A percentile compares a stretch with the other conserved stretches of the same genome.
phyloP scores from a whole-genome alignment of 2,113 vertebrate genomes.

The Antigone vipio region DNA sequence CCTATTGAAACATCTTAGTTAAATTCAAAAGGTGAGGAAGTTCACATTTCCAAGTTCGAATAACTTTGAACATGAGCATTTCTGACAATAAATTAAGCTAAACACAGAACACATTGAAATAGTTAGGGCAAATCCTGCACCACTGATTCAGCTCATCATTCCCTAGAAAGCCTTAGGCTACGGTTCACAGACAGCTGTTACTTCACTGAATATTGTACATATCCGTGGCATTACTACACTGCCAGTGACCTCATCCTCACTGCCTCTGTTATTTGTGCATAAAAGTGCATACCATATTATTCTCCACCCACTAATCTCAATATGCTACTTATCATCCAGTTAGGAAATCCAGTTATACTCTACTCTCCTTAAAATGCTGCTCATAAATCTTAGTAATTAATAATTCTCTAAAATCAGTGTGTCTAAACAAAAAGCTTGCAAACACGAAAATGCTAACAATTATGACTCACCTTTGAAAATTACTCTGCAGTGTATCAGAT shows the following conservation, averaged over 20 bases:
- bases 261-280: not conserved
- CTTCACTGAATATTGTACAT: not conserved
- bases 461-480: not conserved
- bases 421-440: not conserved
- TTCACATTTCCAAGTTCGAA: not conserved
- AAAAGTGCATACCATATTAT: not conserved
- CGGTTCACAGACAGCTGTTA: not conserved
- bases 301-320: not conserved
- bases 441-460: not conserved
- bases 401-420: not conserved
- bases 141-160: not conserved
- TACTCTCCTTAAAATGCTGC: not conserved
- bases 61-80: not conserved
- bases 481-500: not conserved
- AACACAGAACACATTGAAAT: not conserved
- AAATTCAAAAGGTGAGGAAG: not conserved
- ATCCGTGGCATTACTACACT: not conserved
- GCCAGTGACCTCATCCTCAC: not conserved
- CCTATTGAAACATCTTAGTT: not conserved
- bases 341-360: not conserved
- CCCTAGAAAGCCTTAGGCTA: not conserved
- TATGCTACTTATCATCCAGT: not conserved
- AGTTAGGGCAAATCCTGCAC: not conserved
- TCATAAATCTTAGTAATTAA: not conserved
- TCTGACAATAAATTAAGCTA: not conserved